Base-by-base conservation (phyloP, 92 coral and sea anemone species). In the Blastomussa wellsi region DNA sequence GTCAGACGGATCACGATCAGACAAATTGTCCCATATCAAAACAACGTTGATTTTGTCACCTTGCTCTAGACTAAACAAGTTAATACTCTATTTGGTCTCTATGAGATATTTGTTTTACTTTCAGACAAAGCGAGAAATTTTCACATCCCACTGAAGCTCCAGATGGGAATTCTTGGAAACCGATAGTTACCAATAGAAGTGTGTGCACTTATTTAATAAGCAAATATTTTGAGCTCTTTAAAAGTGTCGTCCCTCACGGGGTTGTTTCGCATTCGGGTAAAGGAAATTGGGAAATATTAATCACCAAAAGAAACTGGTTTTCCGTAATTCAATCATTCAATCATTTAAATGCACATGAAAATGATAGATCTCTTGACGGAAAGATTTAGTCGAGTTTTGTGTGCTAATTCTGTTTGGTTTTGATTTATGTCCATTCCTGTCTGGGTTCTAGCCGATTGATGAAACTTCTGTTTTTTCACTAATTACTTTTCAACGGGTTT, bases 401-500 rank as follows among this genome's bases (percentile, higher is more conserved):
- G 82, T 57, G 38, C 3, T 22, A 53, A 77, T 77, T 24, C 49
- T 12, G 33, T 77, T 55, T 57, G 33, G 19, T 33, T 57, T 77
- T 31, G 5, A 55, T 35, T 17, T 51, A 55, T 17, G 28, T 9
- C 44, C 81, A 77, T 53, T 77, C 35, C 15, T 57, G 68, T 53
- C 44, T 36, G 48, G 44, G 19, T 17, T 12, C 12, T 35, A 48
- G 44, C 17, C 75, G 75, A 70, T 37, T 70, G 48, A 70, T 19
- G 1, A 20, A 70, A 48, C 42, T 70, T 9, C 14, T 35, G 68
- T 77, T 77, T 77, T 77, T 32, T 17, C 44, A 6, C 32, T 77
- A 20, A 77, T 57, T 62, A 2, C 49, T 57, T 77, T 52, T 33
- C 49, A 55, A 77, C 80, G 80, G 13, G 80, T 77, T 52, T 57